Evolutionary conservation across 1,140 invertebrate genomes (phyloP).

Genomic region (Matsumurasca onukii): DNA sequence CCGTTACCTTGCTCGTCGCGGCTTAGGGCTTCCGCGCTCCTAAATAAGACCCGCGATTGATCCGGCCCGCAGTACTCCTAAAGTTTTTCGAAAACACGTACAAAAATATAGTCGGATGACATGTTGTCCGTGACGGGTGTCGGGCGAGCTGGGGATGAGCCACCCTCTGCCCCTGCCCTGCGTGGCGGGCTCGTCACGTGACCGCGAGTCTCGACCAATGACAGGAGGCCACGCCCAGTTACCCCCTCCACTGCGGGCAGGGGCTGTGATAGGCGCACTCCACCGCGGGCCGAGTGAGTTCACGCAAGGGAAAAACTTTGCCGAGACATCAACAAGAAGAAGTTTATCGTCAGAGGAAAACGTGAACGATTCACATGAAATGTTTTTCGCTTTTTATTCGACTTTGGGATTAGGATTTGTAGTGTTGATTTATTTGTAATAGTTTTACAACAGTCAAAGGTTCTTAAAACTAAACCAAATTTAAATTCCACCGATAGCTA

Average conservation of each 20-base stretch:
- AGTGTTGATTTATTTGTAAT: too few relatives aligned
- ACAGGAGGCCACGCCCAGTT: conserved; percentile 12
- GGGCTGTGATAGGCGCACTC: not conserved
- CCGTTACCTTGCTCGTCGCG: conserved; percentile 48
- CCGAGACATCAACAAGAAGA: too few relatives aligned
- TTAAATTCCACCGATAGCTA: too few relatives aligned
- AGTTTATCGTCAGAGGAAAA: too few relatives aligned
- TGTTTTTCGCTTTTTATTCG: too few relatives aligned
- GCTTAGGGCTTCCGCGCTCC: conserved; percentile 44
- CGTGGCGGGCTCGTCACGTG: conserved; percentile 44
- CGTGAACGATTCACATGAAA: too few relatives aligned
- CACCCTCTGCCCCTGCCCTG: conserved; percentile 21
- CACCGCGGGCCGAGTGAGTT: too few relatives aligned
- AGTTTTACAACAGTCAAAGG: too few relatives aligned
- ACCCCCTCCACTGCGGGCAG: conserved; percentile 1
- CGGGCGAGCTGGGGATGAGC: not conserved
- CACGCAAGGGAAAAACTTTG: too few relatives aligned
- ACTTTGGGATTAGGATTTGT: too few relatives aligned
- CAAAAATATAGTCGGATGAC: conserved; percentile 37
- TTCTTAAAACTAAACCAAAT: too few relatives aligned
- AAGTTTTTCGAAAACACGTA: conserved; percentile 45
- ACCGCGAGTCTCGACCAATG: conserved; percentile 1
- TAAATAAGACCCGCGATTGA: conserved; percentile 50
- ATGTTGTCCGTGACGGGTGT: conserved; percentile 33
- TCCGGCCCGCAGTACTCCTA: conserved; percentile 41